Evolutionary conservation across 2,113 vertebrate genomes (phyloP).

Genomic region (Neogale vison): DNA sequence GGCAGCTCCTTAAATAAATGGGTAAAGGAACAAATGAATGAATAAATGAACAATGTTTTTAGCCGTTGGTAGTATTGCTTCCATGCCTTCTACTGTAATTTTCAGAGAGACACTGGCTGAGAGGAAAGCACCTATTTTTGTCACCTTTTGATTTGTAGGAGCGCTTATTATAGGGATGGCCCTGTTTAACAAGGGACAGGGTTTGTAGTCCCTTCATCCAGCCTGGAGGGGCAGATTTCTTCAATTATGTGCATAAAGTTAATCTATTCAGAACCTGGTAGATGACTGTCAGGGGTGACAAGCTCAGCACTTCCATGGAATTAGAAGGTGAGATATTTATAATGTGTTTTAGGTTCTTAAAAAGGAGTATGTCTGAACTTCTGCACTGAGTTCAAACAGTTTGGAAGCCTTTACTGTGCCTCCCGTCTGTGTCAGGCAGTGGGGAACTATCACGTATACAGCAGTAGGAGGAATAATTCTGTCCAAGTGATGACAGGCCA

Average conservation of each 20-base stretch:
- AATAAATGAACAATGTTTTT: neutral
- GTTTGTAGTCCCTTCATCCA: neutral
- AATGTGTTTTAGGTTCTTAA: neutral
- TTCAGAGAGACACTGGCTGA: neutral
- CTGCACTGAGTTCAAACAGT: neutral
- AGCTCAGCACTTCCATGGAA: neutral
- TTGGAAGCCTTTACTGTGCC: neutral
- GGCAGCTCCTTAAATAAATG: neutral
- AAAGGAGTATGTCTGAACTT: neutral
- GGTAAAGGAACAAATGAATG: neutral
- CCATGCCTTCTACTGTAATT: neutral
- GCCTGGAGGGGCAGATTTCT: neutral
- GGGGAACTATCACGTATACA: neutral
- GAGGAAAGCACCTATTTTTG: neutral
- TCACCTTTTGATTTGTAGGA: neutral
- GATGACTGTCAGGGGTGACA: neutral
- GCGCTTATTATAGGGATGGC: neutral
- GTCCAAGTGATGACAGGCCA: neutral
- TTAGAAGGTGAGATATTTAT: neutral
- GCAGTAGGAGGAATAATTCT: neutral
- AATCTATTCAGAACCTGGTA: neutral
- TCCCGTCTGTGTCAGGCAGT: neutral
- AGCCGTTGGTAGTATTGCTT: neutral
- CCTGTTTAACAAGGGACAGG: too few relatives aligned
- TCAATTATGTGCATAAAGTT: constrained; percentile 11